phyloP scores from a whole-genome alignment of 2,113 vertebrate genomes.

The Pseudonaja textilis region DNA sequence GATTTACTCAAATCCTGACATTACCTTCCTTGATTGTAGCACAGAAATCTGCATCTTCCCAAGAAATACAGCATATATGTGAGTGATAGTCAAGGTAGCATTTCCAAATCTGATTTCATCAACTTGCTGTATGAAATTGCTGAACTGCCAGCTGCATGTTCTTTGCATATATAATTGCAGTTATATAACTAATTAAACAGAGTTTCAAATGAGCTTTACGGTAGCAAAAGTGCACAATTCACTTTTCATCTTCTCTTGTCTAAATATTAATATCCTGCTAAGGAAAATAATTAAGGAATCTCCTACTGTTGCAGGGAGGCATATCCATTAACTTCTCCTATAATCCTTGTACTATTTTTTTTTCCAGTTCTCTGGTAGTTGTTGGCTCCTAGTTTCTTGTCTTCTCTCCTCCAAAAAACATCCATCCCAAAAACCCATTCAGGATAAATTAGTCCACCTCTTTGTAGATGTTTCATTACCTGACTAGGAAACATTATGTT shows the following conservation, averaged over 20 bases:
- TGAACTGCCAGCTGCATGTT: slow-evolving; percentile 31
- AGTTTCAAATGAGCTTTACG: neutral
- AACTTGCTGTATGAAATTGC: slow-evolving; percentile 47
- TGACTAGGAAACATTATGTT: neutral
- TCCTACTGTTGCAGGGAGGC: neutral
- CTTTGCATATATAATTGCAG: neutral
- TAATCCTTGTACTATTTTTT: neutral
- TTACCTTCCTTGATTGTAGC: neutral
- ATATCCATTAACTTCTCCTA: neutral
- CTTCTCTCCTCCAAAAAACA: neutral
- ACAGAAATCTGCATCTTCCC: slow-evolving; percentile 27
- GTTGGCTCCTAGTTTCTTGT: neutral
- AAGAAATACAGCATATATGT: slow-evolving; percentile 27
- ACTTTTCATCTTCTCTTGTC: neutral
- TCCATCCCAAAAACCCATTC: neutral
- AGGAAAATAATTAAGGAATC: neutral
- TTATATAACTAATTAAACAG: neutral
- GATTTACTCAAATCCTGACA: neutral
- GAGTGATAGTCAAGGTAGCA: slow-evolving; percentile 31
- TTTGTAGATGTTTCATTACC: neutral
- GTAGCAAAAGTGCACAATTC: neutral
- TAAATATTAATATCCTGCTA: neutral
- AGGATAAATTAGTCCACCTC: neutral
- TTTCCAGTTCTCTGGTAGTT: neutral
- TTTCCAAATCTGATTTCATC: slow-evolving; percentile 53